Evolutionary conservation across 1,140 invertebrate species (phyloP), one percentile per base, ranked within the genome.

Genomic region (Aphaenogaster floridana): DNA sequence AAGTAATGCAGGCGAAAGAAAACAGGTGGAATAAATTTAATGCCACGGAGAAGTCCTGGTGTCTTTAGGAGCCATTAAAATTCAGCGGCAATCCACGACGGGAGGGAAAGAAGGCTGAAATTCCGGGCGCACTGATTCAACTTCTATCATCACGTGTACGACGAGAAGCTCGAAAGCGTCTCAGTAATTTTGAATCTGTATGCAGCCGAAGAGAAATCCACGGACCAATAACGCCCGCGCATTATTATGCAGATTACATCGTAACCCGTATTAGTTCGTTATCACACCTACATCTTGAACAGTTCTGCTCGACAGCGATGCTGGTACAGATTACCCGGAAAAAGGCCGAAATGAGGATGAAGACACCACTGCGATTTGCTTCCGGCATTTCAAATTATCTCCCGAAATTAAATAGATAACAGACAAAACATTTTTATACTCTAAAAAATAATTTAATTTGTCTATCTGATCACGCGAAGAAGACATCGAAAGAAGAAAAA

Each of bases 141-240:
- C 85, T 90, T 87, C 85, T 74, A 86, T 50, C 64, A 66, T 36
- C 39, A 63, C 88, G 72, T 79, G 85, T 78, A 78, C 78, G 68
- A 50, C 81, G 71, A 28, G 85, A 77, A 72, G 50, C 76, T 74
- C 59, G 59, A 76, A 36, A 45, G 88, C 81, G 88, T 93, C 92
- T 91, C 90, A 91, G 92, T 95, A 95, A 95, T 95, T 95, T 95
- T 94, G 94, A 95, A 95, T 95, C 94, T 95, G 94, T 95, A 95
- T 95, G 94, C 94, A 93, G 87, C 92, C 78, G 91, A 94, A 93
- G 93, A 94, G 94, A 93, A 94, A 95, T 94, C 92, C 93, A 94
- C 93, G 86, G 92, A 89, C 92, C 93, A 94, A 94, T 95, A 95
- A 94, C 92, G 89, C 86, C 84, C 86, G 86, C 87, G 92, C 91